Percentiles rank a stretch among this genome's conserved stretches.
These are phyloP conservation scores for Lucifuga dentata DNA, from an alignment of 2,113 vertebrate species.

Conservation along the genomic window DNA sequence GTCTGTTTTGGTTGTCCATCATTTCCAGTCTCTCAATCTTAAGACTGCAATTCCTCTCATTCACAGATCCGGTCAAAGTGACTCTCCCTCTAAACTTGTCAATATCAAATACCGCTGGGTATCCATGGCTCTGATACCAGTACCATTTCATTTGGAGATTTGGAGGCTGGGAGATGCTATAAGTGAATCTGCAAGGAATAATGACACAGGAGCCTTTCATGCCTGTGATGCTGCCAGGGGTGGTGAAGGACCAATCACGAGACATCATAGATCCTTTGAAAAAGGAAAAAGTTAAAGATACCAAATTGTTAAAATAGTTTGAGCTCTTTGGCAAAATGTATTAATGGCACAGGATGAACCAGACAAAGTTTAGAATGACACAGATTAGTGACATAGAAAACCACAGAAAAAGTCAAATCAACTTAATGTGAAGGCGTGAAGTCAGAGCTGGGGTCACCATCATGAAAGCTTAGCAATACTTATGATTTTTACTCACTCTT, in stretches of 20 bases:
- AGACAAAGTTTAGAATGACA: too few relatives aligned
- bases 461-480: too few relatives aligned
- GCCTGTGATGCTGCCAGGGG: slow-evolving; percentile 59
- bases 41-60: slow-evolving; percentile 59
- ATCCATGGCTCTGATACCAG: slow-evolving; percentile 34
- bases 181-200: slow-evolving; percentile 70
- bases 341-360: too few relatives aligned
- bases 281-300: background rate
- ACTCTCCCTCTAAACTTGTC: slow-evolving; percentile 49
- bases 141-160: slow-evolving; percentile 61
- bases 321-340: too few relatives aligned
- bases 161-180: slow-evolving; percentile 24
- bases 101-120: slow-evolving; percentile 29
- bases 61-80: slow-evolving; percentile 40
- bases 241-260: slow-evolving; percentile 67
- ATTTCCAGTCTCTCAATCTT: slow-evolving; percentile 62
- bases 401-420: too few relatives aligned
- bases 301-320: too few relatives aligned
- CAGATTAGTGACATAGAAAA: too few relatives aligned
- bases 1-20: slow-evolving; percentile 43
- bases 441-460: too few relatives aligned
- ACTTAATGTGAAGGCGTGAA: too few relatives aligned
- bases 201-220: slow-evolving; percentile 68
- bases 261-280: slow-evolving; percentile 61
- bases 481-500: slow-evolving; percentile 52